These are phyloP conservation scores for Labeo catla DNA, from an alignment of 2,113 vertebrate species.

Conservation along the genomic window DNA sequence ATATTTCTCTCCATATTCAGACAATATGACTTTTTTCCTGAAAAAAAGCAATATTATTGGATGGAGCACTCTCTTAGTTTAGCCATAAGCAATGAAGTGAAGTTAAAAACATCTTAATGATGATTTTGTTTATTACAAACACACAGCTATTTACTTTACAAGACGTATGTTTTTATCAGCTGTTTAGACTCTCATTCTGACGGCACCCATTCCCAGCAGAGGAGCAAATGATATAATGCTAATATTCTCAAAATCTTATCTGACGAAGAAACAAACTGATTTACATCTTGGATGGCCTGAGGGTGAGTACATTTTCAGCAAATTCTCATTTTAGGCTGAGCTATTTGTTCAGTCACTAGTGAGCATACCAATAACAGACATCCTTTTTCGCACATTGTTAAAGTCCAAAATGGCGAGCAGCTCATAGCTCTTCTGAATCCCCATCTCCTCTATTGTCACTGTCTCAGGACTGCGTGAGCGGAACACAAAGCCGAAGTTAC, in stretches of 20 bases:
- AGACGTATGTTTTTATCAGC: not conserved
- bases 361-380: slow-evolving; percentile 92
- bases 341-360: not conserved
- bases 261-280: not conserved
- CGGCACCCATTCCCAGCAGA: not conserved
- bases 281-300: not conserved
- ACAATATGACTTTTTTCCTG: no score
- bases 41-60: not conserved
- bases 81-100: not conserved
- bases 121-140: not conserved
- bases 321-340: not conserved
- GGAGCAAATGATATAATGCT: not conserved
- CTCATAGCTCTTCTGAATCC: slow-evolving; percentile 80
- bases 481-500: slow-evolving; percentile 96
- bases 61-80: not conserved
- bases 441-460: slow-evolving; percentile 89
- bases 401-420: slow-evolving; percentile 94
- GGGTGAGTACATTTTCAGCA: not conserved
- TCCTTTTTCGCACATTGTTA: slow-evolving; percentile 92
- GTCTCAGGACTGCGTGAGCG: slow-evolving; percentile 86
- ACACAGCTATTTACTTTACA: not conserved
- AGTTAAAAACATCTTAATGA: not conserved
- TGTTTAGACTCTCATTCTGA: not conserved
- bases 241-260: not conserved
- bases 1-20: not conserved